Percentiles rank a stretch among this genome's conserved stretches.
Evolutionary conservation across 2,113 vertebrate genomes (phyloP).

Genomic region (Lutjanus erythropterus): DNA sequence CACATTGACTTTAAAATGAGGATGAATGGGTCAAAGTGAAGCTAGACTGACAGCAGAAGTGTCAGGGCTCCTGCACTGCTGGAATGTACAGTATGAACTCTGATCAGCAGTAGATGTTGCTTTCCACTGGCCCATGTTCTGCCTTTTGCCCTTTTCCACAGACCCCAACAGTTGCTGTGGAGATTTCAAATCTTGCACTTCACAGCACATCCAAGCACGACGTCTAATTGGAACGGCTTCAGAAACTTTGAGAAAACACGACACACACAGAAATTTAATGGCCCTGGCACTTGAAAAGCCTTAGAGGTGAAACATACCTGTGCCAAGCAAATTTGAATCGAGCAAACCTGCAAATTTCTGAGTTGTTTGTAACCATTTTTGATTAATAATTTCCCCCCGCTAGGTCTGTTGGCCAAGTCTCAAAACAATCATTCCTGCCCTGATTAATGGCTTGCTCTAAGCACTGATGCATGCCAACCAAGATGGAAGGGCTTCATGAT

Average conservation of each 20-base stretch:
- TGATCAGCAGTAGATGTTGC: slow-evolving; percentile 7
- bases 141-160: not conserved
- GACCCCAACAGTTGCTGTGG: not conserved
- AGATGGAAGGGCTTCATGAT: slow-evolving; percentile 58
- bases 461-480: slow-evolving; percentile 56
- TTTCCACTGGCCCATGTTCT: not conserved
- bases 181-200: slow-evolving; percentile 6
- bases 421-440: slow-evolving; percentile 69
- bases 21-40: slow-evolving; percentile 21
- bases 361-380: slow-evolving; percentile 65
- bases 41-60: slow-evolving; percentile 11
- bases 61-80: slow-evolving; percentile 1
- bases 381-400: slow-evolving; percentile 47
- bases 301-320: slow-evolving; percentile 45
- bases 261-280: not conserved
- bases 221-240: slow-evolving; percentile 7
- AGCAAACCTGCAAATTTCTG: slow-evolving; percentile 38
- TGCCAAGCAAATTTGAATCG: slow-evolving; percentile 49
- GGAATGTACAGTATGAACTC: slow-evolving; percentile 10
- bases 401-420: slow-evolving; percentile 51
- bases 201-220: not conserved
- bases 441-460: slow-evolving; percentile 70
- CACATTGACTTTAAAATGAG: slow-evolving; percentile 29
- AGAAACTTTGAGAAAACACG: slow-evolving; percentile 9
- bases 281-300: slow-evolving; percentile 18